phyloP scores from a whole-genome alignment of 2,888 invertebrate genomes.

The Drosophila lutescens region DNA sequence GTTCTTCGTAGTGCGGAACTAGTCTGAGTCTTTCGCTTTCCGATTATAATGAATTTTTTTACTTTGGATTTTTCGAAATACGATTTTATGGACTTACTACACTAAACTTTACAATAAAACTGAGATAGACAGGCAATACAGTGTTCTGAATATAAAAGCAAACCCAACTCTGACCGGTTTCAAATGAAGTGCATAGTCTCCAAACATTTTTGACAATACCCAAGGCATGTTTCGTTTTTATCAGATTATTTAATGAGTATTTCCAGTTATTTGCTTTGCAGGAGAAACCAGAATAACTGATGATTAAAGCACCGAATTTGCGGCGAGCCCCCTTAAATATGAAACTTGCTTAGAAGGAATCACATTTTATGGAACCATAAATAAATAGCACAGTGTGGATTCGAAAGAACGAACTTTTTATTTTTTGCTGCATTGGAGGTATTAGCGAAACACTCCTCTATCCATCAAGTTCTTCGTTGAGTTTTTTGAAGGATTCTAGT shows the following conservation, averaged over 20 bases:
- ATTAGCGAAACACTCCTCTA: neutral
- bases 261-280: conserved; percentile 2
- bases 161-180: conserved; percentile 12
- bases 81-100: conserved; percentile 13
- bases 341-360: neutral
- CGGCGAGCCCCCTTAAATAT: conserved; percentile 7
- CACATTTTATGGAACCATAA: too few species aligned
- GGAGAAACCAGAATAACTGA: neutral
- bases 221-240: conserved; percentile 2
- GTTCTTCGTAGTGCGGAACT: neutral
- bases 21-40: neutral
- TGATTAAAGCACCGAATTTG: too few species aligned
- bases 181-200: neutral
- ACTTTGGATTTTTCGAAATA: conserved; percentile 25
- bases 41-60: conserved; percentile 13
- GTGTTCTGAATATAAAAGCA: conserved; percentile 19
- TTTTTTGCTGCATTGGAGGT: neutral
- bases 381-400: neutral
- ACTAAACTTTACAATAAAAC: conserved; percentile 26
- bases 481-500: neutral
- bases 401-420: conserved; percentile 11
- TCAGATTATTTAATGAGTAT: neutral
- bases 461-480: neutral
- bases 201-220: neutral
- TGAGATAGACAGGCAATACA: conserved; percentile 1